Evolutionary conservation across 2,888 invertebrate genomes (phyloP), one percentile per base, ranked within the genome.

Genomic region (Latheticus oryzae): DNA sequence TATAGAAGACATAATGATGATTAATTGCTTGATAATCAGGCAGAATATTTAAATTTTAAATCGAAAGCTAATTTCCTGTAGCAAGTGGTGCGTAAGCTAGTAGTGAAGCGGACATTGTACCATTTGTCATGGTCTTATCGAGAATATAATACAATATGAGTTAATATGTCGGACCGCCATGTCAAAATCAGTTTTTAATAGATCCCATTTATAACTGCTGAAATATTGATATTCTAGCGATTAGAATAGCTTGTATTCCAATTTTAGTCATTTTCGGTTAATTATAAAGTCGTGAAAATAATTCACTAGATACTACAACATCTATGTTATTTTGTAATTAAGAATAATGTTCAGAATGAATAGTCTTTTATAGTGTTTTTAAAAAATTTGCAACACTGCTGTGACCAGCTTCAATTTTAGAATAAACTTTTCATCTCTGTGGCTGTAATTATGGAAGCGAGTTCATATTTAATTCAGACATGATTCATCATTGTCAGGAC

Each of bases 51-150:
- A 35, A 48, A 48, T 37, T 48, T 48, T 48, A 48, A 48, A 48
- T 48, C 24, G 35, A 37, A 47, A 48, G 7, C 16, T 12, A 16
- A 33, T 23, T 33, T 15, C 23, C 8, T 9, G 17, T 32, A 7
- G 17, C 5, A 21, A 45, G 24, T 15, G 15, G 42, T 30, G 50
- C 13, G 37, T 37, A 38, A 50, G 38, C 40, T 37, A 13, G 37
- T 51, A 37, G 51, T 26, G 37, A 9, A 37, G 7, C 13, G 38
- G 9, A 26, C 40, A 21, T 16, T 38, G 38, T 13, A 56, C 53
- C 61, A 63, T 66, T 66, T 63, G 58, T 65, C 62, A 65, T 51
- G 53, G 48, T 55, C 56, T 65, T 64, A 64, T 64, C 64, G 47
- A 28, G 37, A 24, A 52, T 57, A 58, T 61, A 60, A 61, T 51